A percentile compares a stretch with the other conserved stretches of the same genome.
phyloP scores from a whole-genome alignment of 2,888 invertebrate species.

The Azorinus chamasolen region DNA sequence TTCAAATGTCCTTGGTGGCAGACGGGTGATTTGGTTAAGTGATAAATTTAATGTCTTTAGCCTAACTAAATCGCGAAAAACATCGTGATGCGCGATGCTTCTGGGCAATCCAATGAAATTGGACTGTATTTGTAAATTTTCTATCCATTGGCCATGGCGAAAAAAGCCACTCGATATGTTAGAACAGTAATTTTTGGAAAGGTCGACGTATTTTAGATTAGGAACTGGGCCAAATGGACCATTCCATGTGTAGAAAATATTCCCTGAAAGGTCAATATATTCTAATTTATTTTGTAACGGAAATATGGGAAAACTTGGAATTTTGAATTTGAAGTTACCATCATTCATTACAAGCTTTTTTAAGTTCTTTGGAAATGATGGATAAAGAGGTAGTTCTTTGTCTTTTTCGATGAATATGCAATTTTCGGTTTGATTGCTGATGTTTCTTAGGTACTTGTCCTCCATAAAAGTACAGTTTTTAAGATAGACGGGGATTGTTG shows the following conservation, averaged over 20 bases:
- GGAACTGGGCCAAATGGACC: constrained; percentile 21
- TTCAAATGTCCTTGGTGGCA: not conserved
- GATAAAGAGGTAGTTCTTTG: not conserved
- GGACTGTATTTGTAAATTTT: not conserved
- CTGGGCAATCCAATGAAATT: constrained; percentile 10
- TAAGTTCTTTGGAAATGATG: constrained; percentile 4
- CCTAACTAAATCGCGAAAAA: constrained; percentile 23
- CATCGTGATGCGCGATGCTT: not conserved
- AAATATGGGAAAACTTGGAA: not conserved
- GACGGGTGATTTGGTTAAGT: constrained; percentile 17
- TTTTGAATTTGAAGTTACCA: constrained; percentile 6
- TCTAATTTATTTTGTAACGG: constrained; percentile 8
- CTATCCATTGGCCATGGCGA: not conserved
- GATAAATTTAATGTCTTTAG: constrained; percentile 26
- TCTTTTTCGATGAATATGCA: constrained; percentile 9
- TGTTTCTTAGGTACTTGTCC: constrained; percentile 1
- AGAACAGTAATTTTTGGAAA: constrained; percentile 29
- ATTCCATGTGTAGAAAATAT: constrained; percentile 2
- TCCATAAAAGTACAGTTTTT: constrained; percentile 21
- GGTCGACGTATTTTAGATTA: constrained; percentile 12
- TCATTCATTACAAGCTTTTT: constrained; percentile 2
- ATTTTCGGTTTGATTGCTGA: not conserved
- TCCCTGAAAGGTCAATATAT: constrained; percentile 22
- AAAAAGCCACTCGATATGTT: constrained; percentile 7
- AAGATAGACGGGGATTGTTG: no score